A percentile compares a stretch with the other conserved stretches of the same genome.
Evolutionary conservation across 2,888 invertebrate species (phyloP).

Genomic region (Helobdella robusta): DNA sequence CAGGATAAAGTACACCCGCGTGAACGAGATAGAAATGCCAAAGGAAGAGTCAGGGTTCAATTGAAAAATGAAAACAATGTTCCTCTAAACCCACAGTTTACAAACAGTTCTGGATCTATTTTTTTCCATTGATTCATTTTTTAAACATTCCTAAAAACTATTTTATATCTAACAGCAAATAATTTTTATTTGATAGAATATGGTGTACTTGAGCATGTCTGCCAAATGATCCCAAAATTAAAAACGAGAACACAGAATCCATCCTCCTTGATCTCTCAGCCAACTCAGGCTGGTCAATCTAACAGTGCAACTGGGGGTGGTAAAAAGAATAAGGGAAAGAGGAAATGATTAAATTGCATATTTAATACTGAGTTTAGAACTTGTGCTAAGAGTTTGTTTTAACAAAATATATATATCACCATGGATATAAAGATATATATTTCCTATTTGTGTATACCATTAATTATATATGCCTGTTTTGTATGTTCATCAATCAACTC

Average conservation of each 20-base stretch:
- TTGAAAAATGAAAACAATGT: slow-evolving; percentile 79
- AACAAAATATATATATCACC: too few species aligned
- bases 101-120: slow-evolving; percentile 28
- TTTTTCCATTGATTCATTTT: background rate
- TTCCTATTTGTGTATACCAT: too few species aligned
- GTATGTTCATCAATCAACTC: too few species aligned
- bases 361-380: too few species aligned
- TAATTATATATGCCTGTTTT: too few species aligned
- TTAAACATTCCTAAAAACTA: background rate
- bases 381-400: too few species aligned
- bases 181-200: slow-evolving; percentile 54
- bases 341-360: slow-evolving; percentile 24
- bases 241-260: slow-evolving; percentile 53
- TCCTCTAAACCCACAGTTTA: slow-evolving; percentile 56
- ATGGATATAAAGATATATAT: too few species aligned
- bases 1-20: slow-evolving; percentile 71
- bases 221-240: slow-evolving; percentile 77
- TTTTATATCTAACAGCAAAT: background rate
- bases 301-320: slow-evolving; percentile 11
- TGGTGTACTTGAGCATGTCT: slow-evolving; percentile 65
- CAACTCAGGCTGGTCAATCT: slow-evolving; percentile 13
- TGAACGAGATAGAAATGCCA: slow-evolving; percentile 70
- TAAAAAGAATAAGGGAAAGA: slow-evolving; percentile 32
- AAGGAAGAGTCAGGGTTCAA: slow-evolving; percentile 84
- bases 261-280: slow-evolving; percentile 14